Percentiles rank a stretch among this genome's conserved stretches.
These are phyloP conservation scores for Struthio camelus DNA, from an alignment of 2,113 vertebrate species.

Conservation along the genomic window DNA sequence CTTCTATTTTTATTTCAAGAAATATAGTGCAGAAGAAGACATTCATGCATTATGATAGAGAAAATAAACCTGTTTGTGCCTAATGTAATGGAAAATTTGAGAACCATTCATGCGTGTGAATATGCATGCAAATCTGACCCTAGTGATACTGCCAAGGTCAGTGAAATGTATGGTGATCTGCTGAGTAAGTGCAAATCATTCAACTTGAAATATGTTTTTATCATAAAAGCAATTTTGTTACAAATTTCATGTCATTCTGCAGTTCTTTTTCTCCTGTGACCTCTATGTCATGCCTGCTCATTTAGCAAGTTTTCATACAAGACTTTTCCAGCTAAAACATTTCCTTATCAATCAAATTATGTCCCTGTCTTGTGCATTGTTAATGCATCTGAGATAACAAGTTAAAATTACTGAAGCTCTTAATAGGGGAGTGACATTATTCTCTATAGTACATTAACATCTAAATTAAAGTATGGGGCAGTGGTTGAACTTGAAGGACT, in stretches of 20 bases:
- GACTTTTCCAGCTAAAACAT: background rate
- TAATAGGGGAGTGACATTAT: background rate
- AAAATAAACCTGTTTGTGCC: slow-evolving; percentile 11
- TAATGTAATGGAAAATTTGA: slow-evolving; percentile 56
- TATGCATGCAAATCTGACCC: slow-evolving; percentile 28
- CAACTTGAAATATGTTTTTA: slow-evolving; percentile 38
- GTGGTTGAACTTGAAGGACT: background rate
- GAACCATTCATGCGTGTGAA: slow-evolving; percentile 25
- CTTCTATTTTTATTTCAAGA: background rate
- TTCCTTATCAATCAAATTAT: background rate
- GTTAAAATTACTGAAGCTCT: background rate
- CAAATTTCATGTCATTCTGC: background rate
- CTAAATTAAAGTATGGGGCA: background rate
- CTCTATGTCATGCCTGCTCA: background rate
- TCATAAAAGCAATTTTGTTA: slow-evolving; percentile 15
- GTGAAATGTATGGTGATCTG: slow-evolving; percentile 9
- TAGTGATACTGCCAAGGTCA: slow-evolving; percentile 9
- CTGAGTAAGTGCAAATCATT: slow-evolving; percentile 48
- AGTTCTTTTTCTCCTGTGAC: background rate
- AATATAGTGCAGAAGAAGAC: background rate
- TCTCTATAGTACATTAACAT: background rate
- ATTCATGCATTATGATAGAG: background rate
- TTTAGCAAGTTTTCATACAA: background rate
- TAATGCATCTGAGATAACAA: background rate
- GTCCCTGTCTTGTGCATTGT: background rate